phyloP scores from a whole-genome alignment of 2,113 vertebrate genomes.

The Lutjanus erythropterus region DNA sequence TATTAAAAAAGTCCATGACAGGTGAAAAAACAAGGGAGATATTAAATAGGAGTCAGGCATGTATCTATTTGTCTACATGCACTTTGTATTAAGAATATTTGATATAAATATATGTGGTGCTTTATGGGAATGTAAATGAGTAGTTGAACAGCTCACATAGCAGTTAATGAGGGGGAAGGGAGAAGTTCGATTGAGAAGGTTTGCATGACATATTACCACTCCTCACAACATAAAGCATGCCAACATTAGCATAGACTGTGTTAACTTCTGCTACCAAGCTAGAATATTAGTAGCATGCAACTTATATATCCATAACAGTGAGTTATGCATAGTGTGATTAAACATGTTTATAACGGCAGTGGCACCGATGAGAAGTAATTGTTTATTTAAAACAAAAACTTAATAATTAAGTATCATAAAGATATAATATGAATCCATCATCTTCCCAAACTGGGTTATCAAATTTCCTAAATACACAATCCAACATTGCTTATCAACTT shows the following conservation, averaged over 20 bases:
- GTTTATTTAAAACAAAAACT: slow-evolving; percentile 17
- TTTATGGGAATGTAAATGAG: slow-evolving; percentile 57
- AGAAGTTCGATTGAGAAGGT: slow-evolving; percentile 45
- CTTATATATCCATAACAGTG: slow-evolving; percentile 28
- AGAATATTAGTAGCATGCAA: slow-evolving; percentile 56
- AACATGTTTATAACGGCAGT: slow-evolving; percentile 32
- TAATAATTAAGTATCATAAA: slow-evolving; percentile 24
- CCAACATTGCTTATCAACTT: too few relatives aligned
- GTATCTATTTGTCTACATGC: slow-evolving; percentile 64
- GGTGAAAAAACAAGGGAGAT: slow-evolving; percentile 63
- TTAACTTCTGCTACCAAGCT: slow-evolving; percentile 48
- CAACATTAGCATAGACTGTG: slow-evolving; percentile 57
- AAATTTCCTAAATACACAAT: too few relatives aligned
- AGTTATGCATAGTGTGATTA: slow-evolving; percentile 37
- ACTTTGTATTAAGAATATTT: slow-evolving; percentile 58
- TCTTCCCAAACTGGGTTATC: neutral
- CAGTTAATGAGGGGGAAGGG: slow-evolving; percentile 61
- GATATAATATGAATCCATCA: slow-evolving; percentile 19
- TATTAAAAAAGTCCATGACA: slow-evolving; percentile 82
- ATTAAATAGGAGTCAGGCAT: slow-evolving; percentile 59
- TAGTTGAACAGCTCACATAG: slow-evolving; percentile 48
- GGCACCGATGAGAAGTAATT: slow-evolving; percentile 4
- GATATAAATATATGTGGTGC: slow-evolving; percentile 41
- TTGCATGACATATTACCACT: slow-evolving; percentile 47
- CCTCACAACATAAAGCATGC: slow-evolving; percentile 54